Evolutionary conservation across 2,797 vertebrate genomes (phyloP), one percentile per base, ranked within the genome.

Genomic region (Chaetophractus vellerosus): DNA sequence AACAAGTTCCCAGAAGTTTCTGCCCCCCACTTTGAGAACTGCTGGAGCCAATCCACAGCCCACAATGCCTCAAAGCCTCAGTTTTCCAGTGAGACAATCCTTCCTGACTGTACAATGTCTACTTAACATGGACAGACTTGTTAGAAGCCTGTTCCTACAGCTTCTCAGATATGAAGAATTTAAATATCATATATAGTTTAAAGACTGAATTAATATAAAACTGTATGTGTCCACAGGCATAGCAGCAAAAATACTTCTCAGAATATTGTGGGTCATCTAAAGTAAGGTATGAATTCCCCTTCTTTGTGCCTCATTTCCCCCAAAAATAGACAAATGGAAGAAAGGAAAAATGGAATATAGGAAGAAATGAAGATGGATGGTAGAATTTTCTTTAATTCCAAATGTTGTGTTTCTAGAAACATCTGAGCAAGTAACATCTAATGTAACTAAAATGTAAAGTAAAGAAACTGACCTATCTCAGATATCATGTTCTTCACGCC

Each of bases 371-470:
- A 1, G 5, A 52, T 36, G 12, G 2, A 41, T 31, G 24, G 21
- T 36, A 41, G 45, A 16, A 26, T n/a, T 72, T 52, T 21, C 31
- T 78, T 75, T 33, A 64, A 55, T 85, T 71, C 52, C 41, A 16
- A 28, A 9, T 33, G 81, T 82, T 84, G 55, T 85, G 24, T 89
- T 91, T 90, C 93, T 86, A 78, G 91, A 92, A 94, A 85, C 8
- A 63, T 45, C 69, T 76, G 66, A 63, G 8, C 36, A 90, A 88
- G 59, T 91, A 66, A 50, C 5, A 55, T 36, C 50, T 75, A 61
- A 64, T 19, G 72, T n/a, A 78, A 93, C 26, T 57, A 59, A 38
- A 71, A 68, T 45, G 61, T 10, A 92, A 84, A 63, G 63, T 38
- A 59, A 91, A n/a, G 41, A 90, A 87, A 63, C n/a, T 69, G 92